Base-by-base conservation (phyloP, 2,888 invertebrate genomes). In the Lasius fuliginosus region DNA sequence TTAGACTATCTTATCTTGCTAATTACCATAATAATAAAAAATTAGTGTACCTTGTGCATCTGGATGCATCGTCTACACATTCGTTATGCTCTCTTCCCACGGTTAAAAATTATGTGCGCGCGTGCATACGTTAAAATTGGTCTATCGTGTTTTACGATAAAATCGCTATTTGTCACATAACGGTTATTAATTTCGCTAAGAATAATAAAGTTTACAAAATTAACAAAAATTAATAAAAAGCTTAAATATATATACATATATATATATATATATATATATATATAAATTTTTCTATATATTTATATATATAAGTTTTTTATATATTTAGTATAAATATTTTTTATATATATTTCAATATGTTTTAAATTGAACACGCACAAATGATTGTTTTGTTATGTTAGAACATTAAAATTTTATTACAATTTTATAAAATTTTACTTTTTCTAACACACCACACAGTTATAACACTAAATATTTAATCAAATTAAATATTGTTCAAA, bases 51-150 rank as follows among this genome's bases (percentile, higher is more conserved):
- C 60, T 83, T 85, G 84, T 83, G 53, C 53, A 86, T 64, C 65
- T 77, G 58, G 77, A 84, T 86, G 65, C 67, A 86, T 74, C 76
- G 36, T 23, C n/a, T 30, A 75, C 12, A 42, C 23, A 90, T 90
- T 91, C 90, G 93, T 92, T 90, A 93, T 94, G 93, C 94, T 94
- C 93, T 94, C 93, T 93, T 89, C 93, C 91, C 93, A 85, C 36
- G 46, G 64, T 56, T 87, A 56, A 79, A 68, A 79, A 58, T 46
- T 46, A 56, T 12, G 6, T 23, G 40, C 18, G 33, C 76, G 83
- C 65, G 74, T n/a, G 73, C 73, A 83, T 73, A 40, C 71, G 69
- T 65, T 86, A 86, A 83, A 81, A 86, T 73, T 65, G 15, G 12
- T 40, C 15, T 67, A 65, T 82, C 42, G 36, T 9, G 33, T 40